A percentile compares a stretch with the other conserved stretches of the same genome.
phyloP scores from a whole-genome alignment of 2,113 vertebrate species.

The Rhea americana region DNA sequence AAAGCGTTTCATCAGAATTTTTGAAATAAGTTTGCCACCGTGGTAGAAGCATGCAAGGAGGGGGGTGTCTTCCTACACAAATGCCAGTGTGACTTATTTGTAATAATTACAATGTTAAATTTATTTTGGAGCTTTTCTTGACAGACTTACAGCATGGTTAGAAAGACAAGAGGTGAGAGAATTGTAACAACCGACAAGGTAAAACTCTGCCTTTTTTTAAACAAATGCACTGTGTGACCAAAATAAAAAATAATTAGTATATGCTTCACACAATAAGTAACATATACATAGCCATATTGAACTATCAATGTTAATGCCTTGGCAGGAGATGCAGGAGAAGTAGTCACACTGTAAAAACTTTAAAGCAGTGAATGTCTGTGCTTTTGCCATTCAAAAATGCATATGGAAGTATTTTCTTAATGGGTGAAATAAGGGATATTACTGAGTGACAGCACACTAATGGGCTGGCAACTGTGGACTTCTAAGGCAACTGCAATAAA shows the following conservation, averaged over 20 bases:
- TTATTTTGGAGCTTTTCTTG: conserved; percentile 70
- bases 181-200: conserved; percentile 43
- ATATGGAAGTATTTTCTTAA: conserved; percentile 49
- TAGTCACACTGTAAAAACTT: conserved; percentile 66
- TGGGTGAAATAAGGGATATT: conserved; percentile 71
- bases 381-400: conserved; percentile 65
- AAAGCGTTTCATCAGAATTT: conserved; percentile 83
- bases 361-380: conserved; percentile 50
- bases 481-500: conserved; percentile 71
- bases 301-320: conserved; percentile 54
- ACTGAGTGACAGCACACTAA: conserved; percentile 69
- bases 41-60: conserved; percentile 60
- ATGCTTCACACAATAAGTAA: background rate
- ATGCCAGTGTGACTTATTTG: conserved; percentile 58
- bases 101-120: conserved; percentile 69
- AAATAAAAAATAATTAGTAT: background rate
- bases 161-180: conserved; percentile 61
- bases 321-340: conserved; percentile 67
- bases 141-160: conserved; percentile 61
- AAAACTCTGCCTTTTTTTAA: conserved; percentile 42
- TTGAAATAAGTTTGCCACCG: conserved; percentile 81
- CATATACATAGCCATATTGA: conserved; percentile 43
- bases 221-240: background rate
- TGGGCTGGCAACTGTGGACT: conserved; percentile 74
- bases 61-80: conserved; percentile 55